Evolutionary conservation across 2,888 invertebrate species (phyloP).

Genomic region (Acanthosepion esculentum): DNA sequence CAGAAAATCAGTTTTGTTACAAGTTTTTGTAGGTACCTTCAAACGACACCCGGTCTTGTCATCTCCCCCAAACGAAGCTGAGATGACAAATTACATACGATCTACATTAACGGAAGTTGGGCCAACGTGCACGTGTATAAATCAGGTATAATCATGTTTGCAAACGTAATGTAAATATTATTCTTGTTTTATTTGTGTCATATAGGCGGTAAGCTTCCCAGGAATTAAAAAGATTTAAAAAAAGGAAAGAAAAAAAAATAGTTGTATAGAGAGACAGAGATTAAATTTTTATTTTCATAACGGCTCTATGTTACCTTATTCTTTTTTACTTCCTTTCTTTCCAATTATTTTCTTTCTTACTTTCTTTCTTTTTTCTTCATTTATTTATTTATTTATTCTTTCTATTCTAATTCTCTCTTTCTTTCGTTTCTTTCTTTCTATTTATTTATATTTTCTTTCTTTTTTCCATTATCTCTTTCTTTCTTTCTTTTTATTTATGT

Average conservation of each 20-base stretch:
- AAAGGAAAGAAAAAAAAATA: neutral
- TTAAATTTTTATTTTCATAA: too few species aligned
- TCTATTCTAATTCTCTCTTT: too few species aligned
- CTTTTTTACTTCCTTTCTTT: too few species aligned
- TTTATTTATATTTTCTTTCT: too few species aligned
- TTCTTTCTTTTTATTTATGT: too few species aligned
- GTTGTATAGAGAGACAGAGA: neutral
- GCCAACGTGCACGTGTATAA: neutral
- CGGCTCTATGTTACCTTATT: too few species aligned
- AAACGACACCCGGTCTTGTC: neutral
- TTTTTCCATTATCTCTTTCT: too few species aligned
- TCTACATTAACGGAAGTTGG: neutral
- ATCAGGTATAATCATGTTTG: neutral
- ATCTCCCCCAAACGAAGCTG: neutral
- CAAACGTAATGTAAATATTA: neutral
- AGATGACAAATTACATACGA: neutral
- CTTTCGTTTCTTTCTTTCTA: too few species aligned
- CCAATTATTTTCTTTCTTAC: too few species aligned
- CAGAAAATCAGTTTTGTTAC: too few species aligned
- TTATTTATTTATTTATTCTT: too few species aligned
- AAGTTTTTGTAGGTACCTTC: neutral
- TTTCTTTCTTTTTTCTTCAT: too few species aligned
- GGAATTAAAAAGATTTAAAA: neutral
- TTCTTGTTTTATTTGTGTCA: neutral
- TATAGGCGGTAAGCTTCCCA: neutral